A percentile compares a stretch with the other conserved stretches of the same genome.
Conservation (phyloP, 2,888 invertebrate genomes). For the Agrochola lota region DNA sequence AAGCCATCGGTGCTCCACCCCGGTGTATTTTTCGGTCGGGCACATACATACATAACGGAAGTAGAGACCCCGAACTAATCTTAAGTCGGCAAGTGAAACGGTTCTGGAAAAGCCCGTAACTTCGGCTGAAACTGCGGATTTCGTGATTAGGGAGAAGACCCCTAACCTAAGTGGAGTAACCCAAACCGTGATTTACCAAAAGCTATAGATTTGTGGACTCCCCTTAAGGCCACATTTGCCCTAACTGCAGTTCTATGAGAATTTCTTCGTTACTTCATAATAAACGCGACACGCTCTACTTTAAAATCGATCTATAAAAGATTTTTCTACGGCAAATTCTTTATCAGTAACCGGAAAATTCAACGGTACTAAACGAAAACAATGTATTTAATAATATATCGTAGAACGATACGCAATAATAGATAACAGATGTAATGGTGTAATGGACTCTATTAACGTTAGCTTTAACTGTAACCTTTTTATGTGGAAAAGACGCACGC, state of each 20-base stretch:
- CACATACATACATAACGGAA: no score
- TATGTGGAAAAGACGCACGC: slow-evolving; percentile 48
- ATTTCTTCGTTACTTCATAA: background rate
- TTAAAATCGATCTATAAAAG: slow-evolving; percentile 8
- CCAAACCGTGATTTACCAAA: background rate
- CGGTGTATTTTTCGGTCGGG: no score
- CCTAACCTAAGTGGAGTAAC: background rate
- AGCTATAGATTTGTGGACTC: background rate
- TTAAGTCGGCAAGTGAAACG: no score
- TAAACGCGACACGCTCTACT: background rate
- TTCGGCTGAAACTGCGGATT: no score
- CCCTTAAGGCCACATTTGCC: background rate
- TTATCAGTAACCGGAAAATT: slow-evolving; percentile 12
- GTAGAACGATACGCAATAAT: slow-evolving; percentile 50
- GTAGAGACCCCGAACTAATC: no score
- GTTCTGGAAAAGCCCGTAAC: no score
- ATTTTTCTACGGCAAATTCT: background rate
- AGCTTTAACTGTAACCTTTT: slow-evolving; percentile 56
- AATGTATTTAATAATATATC: slow-evolving; percentile 43
- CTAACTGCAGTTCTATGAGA: background rate
- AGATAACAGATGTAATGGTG: slow-evolving; percentile 52
- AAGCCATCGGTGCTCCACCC: background rate
- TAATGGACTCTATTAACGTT: slow-evolving; percentile 43
- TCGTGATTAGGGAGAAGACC: no score
- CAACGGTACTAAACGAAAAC: slow-evolving; percentile 47